phyloP scores from a whole-genome alignment of 2,113 vertebrate species.

The Ophiodon elongatus region DNA sequence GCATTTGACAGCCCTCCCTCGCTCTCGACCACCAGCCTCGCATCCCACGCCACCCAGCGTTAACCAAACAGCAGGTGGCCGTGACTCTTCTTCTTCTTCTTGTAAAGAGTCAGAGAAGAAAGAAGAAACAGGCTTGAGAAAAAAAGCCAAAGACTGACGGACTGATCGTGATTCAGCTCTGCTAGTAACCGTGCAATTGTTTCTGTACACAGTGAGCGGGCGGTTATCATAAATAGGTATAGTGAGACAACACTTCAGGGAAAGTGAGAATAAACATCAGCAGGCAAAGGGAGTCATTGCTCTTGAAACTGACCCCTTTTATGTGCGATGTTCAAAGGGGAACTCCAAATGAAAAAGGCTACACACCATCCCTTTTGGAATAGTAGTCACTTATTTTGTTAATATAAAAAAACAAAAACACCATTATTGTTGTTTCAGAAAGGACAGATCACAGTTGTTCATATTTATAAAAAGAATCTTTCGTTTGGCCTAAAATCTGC shows the following conservation, averaged over 20 bases:
- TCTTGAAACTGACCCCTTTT: slow-evolving; percentile 67
- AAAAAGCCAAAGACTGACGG: slow-evolving; percentile 11
- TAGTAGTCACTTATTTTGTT: slow-evolving; percentile 10
- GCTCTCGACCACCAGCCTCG: slow-evolving; percentile 73
- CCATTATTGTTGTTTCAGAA: not conserved
- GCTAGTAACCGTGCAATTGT: slow-evolving; percentile 68
- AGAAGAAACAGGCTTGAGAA: slow-evolving; percentile 1
- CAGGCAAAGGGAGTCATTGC: slow-evolving; percentile 38
- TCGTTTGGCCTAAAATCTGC: not conserved
- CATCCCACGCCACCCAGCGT: slow-evolving; percentile 56
- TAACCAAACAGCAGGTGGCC: slow-evolving; percentile 60
- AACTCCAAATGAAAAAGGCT: slow-evolving; percentile 34
- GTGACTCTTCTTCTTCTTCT: slow-evolving; percentile 59
- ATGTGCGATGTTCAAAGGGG: slow-evolving; percentile 46
- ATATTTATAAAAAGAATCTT: not conserved
- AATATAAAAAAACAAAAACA: not conserved
- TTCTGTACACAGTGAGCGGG: slow-evolving; percentile 68
- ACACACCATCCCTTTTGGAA: slow-evolving; percentile 25
- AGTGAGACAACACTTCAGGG: slow-evolving; percentile 74
- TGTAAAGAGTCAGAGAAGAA: slow-evolving; percentile 57
- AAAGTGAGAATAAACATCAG: slow-evolving; percentile 74
- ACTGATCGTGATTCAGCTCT: slow-evolving; percentile 78
- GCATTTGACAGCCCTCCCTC: slow-evolving; percentile 75
- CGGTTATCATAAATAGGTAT: slow-evolving; percentile 77
- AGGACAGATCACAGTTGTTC: not conserved